phyloP scores from a whole-genome alignment of 2,888 invertebrate genomes.

The Bimastos eiseni region DNA sequence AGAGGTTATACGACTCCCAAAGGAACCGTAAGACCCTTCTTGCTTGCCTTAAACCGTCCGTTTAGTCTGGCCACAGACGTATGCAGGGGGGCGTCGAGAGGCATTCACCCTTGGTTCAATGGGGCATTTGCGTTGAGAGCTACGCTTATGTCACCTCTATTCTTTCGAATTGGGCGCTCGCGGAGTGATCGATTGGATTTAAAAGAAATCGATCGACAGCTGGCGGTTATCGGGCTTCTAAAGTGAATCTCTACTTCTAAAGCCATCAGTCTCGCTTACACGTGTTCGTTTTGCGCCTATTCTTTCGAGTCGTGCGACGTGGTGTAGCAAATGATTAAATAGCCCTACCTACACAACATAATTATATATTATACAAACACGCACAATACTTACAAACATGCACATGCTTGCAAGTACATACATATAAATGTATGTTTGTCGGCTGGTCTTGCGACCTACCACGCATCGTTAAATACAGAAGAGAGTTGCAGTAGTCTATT shows the following conservation, averaged over 20 bases:
- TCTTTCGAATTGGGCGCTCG: background rate
- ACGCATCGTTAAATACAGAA: no score
- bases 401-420: no score
- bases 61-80: background rate
- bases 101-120: background rate
- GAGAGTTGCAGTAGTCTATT: no score
- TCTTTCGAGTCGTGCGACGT: no score
- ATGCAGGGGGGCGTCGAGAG: background rate
- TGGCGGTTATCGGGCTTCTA: background rate
- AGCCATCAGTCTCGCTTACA: no score
- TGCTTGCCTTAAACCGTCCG: background rate
- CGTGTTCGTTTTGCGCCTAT: no score
- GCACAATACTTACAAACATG: no score
- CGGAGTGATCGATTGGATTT: background rate
- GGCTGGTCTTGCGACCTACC: no score
- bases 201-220: background rate
- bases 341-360: no score
- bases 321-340: no score
- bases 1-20: background rate
- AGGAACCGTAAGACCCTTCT: background rate
- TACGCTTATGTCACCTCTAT: background rate
- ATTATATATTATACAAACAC: no score
- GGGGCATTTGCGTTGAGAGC: background rate
- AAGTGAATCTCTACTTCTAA: background rate
- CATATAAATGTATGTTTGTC: no score